Conservation (phyloP, 2,797 vertebrate genomes). For the Neomorphus geoffroyi region DNA sequence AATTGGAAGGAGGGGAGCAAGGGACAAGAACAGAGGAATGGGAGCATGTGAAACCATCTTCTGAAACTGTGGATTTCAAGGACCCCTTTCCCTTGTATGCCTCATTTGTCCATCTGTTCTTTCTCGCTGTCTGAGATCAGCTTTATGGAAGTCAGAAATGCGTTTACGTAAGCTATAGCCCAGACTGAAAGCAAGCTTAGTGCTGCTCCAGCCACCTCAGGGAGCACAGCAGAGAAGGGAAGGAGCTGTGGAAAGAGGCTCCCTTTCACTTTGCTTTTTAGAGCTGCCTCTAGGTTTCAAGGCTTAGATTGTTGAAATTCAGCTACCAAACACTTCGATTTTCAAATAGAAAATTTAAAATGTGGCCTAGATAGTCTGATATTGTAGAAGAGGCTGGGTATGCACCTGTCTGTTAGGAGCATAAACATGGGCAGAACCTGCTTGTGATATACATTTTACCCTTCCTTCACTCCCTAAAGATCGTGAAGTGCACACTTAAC, state of each 20-base stretch:
- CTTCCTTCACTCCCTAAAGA: neutral
- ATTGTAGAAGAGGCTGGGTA: neutral
- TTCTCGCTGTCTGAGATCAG: neutral
- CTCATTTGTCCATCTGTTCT: neutral
- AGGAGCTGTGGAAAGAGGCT: neutral
- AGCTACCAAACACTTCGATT: neutral
- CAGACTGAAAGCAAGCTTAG: neutral
- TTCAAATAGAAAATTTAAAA: neutral
- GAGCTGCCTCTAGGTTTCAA: neutral
- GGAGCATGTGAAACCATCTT: neutral
- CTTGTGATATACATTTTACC: neutral
- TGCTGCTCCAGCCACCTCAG: neutral
- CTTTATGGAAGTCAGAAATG: neutral
- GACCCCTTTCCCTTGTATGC: neutral
- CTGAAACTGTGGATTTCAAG: neutral
- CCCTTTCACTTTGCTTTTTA: neutral
- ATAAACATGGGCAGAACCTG: neutral
- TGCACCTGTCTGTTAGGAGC: rapidly evolving
- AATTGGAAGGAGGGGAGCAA: neutral
- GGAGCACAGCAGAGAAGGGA: neutral
- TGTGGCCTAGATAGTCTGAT: neutral
- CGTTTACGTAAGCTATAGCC: neutral
- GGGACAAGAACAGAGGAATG: neutral
- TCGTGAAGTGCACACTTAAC: neutral
- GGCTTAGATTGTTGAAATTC: neutral